Evolutionary conservation across 2,797 vertebrate genomes (phyloP).

Genomic region (Corythornis leucogaster): DNA sequence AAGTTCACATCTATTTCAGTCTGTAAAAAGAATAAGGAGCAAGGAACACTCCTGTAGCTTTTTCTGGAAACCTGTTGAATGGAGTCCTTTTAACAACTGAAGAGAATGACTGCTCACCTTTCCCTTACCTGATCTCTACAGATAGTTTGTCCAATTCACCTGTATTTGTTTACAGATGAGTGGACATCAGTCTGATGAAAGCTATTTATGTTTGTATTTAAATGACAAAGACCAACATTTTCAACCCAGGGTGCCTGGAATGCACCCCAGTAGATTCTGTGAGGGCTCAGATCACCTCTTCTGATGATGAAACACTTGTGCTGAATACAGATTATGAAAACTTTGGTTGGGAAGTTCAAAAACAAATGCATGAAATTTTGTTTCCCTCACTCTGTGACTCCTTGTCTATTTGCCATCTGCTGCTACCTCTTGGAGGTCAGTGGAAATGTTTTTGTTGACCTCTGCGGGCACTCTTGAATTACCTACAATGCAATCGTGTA

Average conservation of each 20-base stretch:
- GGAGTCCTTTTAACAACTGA: not conserved
- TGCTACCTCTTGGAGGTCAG: not conserved
- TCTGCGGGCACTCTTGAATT: not conserved
- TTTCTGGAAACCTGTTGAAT: not conserved
- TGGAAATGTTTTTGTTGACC: not conserved
- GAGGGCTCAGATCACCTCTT: not conserved
- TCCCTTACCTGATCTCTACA: not conserved
- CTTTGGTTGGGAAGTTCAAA: not conserved
- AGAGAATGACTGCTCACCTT: not conserved
- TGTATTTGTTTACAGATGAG: not conserved
- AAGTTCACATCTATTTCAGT: not conserved
- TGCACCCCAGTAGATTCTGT: rapidly evolving
- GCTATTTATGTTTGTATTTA: not conserved
- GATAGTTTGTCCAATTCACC: not conserved
- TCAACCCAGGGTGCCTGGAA: not conserved
- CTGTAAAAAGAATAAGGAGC: not conserved
- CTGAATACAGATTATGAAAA: not conserved
- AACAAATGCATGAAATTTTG: rapidly evolving
- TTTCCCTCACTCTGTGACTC: not conserved
- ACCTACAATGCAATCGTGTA: not conserved
- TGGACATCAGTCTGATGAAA: not conserved
- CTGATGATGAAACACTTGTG: rapidly evolving
- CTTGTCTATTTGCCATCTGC: not conserved
- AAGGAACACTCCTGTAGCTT: not conserved
- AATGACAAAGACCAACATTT: not conserved